Evolutionary conservation across 1,140 invertebrate genomes (phyloP), one percentile per base, ranked within the genome.

Genomic region (Anadara kagoshimensis): DNA sequence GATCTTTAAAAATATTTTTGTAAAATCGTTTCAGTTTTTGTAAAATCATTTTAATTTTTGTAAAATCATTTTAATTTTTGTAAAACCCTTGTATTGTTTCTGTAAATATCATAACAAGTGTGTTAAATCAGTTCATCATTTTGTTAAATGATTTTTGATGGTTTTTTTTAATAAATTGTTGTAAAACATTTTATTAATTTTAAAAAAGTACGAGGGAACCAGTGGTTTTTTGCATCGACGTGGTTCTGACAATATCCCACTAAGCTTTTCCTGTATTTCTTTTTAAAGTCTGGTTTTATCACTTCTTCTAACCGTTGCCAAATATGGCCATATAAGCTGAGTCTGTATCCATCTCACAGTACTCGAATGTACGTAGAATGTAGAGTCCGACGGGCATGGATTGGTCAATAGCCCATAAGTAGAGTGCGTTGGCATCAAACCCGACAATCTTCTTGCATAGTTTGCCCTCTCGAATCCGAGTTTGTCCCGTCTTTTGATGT

Each of bases 291-390:
- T 16, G 54, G 65, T 8, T 24, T 18, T n/a, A 67, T 67, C 3
- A 57, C 41, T 16, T 56, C 36, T 57, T 67, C 54, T 14, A 67
- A 24, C 16, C 12, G 10, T 57, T n/a, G 11, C 24, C 36, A 20
- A 36, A 58, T 3, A 80, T n/a, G 1, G 66, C 66, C 57, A 77
- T 68, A 57, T 77, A 79, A 1, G 73, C 47, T 16, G 56, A 64
- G 44, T 78, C 78, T 0, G 78, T 80, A 43, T 78, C 71, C 78
- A 80, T 74, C 10, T 73, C 56, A 24, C 59, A 73, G 16, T 67
- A 51, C 56, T 77, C 49, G 47, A 73, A 78, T 51, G 16, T 51
- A 51, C 49, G 49, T 10, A 16, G 4, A 18, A 51, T 22, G 16
- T 18, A 18, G 14, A 59, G 51, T 26, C 73, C 74, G 14, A 68